phyloP scores from a whole-genome alignment of 2,888 invertebrate genomes.

The Psylliodes chrysocephalus region DNA sequence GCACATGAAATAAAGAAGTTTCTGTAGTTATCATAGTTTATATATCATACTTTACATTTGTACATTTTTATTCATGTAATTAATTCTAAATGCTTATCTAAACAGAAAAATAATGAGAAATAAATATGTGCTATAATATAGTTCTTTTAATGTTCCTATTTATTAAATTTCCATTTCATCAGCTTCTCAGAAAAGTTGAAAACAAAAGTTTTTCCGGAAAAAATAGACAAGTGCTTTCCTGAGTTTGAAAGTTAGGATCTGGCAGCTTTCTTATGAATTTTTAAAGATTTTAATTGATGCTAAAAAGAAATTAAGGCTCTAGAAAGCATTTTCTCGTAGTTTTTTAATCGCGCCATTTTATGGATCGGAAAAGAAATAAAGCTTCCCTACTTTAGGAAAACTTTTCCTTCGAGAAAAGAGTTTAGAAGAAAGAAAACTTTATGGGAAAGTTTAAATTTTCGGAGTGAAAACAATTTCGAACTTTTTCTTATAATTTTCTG shows the following conservation, averaged over 20 bases:
- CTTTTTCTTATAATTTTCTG: too few relatives aligned
- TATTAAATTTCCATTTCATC: neutral
- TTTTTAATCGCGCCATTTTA: conserved; percentile 36
- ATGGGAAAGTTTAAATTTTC: conserved; percentile 4
- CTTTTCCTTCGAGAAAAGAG: too few relatives aligned
- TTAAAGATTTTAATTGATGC: conserved; percentile 28
- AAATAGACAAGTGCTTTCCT: neutral
- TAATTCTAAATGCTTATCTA: too few relatives aligned
- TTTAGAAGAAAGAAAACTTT: conserved; percentile 16
- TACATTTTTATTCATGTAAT: too few relatives aligned
- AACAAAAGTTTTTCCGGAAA: neutral
- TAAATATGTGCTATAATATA: too few relatives aligned
- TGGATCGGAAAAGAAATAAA: conserved; percentile 40
- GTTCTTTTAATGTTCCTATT: too few relatives aligned
- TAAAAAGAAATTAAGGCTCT: conserved; percentile 32
- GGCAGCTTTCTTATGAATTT: conserved; percentile 29
- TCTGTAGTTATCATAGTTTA: too few relatives aligned
- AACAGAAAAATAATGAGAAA: too few relatives aligned
- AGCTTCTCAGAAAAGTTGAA: neutral
- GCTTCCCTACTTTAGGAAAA: conserved; percentile 31
- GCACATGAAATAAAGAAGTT: too few relatives aligned
- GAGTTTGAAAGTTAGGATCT: conserved; percentile 13
- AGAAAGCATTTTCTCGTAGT: conserved; percentile 30
- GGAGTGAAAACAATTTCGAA: neutral
- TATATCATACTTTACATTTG: too few relatives aligned